phyloP scores from a whole-genome alignment of 2,797 vertebrate species.

The Acanthis flammea region DNA sequence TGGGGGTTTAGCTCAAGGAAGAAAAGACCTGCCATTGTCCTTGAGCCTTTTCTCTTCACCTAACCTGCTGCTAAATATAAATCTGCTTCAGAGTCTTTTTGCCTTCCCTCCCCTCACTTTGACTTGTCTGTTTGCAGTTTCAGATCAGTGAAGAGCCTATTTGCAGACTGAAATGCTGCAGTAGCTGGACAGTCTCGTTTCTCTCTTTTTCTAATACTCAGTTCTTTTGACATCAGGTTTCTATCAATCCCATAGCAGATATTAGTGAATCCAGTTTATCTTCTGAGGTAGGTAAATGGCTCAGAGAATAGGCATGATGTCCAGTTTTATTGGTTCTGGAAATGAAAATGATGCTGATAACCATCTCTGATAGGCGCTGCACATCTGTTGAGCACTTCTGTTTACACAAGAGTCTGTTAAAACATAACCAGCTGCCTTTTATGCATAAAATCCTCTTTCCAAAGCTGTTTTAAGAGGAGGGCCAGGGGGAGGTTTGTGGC shows the following conservation, averaged over 20 bases:
- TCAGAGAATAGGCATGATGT: neutral
- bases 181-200: conserved; percentile 14
- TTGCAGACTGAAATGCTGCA: conserved; percentile 37
- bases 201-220: conserved; percentile 2
- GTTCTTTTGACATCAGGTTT: conserved; percentile 16
- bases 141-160: conserved; percentile 17
- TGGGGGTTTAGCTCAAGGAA: conserved; percentile 42
- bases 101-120: neutral
- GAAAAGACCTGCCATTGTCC: conserved; percentile 54
- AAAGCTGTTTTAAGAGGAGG: neutral
- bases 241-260: conserved; percentile 9
- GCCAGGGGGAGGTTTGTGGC: neutral
- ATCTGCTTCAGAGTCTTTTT: conserved; percentile 40
- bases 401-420: conserved; percentile 19
- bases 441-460: neutral
- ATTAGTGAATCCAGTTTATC: conserved; percentile 16
- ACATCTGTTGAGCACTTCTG: conserved; percentile 22
- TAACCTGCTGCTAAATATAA: conserved; percentile 60
- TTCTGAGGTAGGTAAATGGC: conserved; percentile 24
- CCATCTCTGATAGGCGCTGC: neutral
- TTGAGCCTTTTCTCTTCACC: conserved; percentile 54
- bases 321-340: conserved; percentile 7
- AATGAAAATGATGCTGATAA: neutral
- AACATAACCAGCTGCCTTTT: neutral
- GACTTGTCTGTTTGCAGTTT: conserved; percentile 51